Percentiles rank a stretch among this genome's conserved stretches.
Evolutionary conservation across 2,888 invertebrate species (phyloP).

Genomic region (Cybosia mesomella): DNA sequence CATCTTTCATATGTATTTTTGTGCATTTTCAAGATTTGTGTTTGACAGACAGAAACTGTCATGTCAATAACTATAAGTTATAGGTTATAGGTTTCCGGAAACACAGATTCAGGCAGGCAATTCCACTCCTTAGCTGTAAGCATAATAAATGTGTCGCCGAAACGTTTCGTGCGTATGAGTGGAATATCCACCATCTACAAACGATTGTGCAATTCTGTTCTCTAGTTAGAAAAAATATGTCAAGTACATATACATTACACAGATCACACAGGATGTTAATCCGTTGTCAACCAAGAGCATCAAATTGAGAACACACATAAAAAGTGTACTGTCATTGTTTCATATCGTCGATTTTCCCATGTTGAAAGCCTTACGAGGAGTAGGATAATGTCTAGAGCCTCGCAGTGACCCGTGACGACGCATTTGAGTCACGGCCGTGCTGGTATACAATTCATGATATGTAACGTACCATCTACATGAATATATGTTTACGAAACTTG

Average conservation of each 20-base stretch:
- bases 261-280: conserved; percentile 20
- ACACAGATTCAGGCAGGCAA: too few relatives aligned
- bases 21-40: too few relatives aligned
- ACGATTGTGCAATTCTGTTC: background rate
- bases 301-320: conserved; percentile 19
- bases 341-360: conserved; percentile 20
- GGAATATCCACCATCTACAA: background rate
- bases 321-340: conserved; percentile 24
- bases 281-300: conserved; percentile 17
- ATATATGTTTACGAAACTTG: conserved; percentile 24
- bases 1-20: too few relatives aligned
- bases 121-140: too few relatives aligned
- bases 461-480: conserved; percentile 22
- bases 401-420: conserved; percentile 71
- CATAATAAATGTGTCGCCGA: too few relatives aligned
- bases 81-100: too few relatives aligned
- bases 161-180: too few relatives aligned
- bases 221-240: background rate
- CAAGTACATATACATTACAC: conserved; percentile 1
- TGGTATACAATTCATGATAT: conserved; percentile 42
- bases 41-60: too few relatives aligned
- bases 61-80: too few relatives aligned
- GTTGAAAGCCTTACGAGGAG: conserved; percentile 36
- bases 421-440: conserved; percentile 67
- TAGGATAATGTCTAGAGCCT: conserved; percentile 49